Evolutionary conservation across 2,113 vertebrate genomes (phyloP), one percentile per base, ranked within the genome.

Genomic region (Callipepla californica): DNA sequence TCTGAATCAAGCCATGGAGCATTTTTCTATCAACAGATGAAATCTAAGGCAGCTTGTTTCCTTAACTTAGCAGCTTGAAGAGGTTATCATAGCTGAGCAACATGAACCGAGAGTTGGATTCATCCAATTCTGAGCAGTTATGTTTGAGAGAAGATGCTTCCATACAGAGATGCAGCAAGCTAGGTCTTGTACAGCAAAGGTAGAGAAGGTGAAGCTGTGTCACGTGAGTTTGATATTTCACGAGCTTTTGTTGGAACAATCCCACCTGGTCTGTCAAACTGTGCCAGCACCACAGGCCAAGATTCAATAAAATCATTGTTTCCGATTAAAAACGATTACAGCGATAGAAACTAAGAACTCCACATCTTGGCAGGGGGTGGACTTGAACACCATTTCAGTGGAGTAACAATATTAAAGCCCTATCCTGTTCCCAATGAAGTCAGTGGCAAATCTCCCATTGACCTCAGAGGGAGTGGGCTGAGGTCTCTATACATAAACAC

Each of bases 371-470:
- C 92, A 86, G 59, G 67, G 34, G 34, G 67, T 4, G 3, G 68
- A 11, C 53, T 68, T 30, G 21, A 94, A 67, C 87, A 68, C 74
- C 47, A n/a, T 86, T 93, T 75, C 87, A 63, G 12, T 51, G 73
- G 58, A 76, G 45, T 63, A 86, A 87, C 19, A 8, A 44, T 22
- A 8, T 45, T 26, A 76, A 87, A 92, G 21, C 34, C 80, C 30
- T 47, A 32, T 95, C 82, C 73, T 53, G 38, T 45, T 93, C 90
- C 69, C 50, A 57, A 26, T 57, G 63, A 89, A 88, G 57, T 4
- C 55, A 61, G 73, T 90, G 95, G 79, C 85, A 95, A 90, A 69
- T 15, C 53, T 91, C 79, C 82, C 79, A 80, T 12, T 84, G 85
- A 77, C 80, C 73, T 86, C 74, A 61, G 40, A n/a, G 65, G 57